Evolutionary conservation across 2,888 invertebrate species (phyloP), one percentile per base, ranked within the genome.

Genomic region (Chymomyza procnemis): DNA sequence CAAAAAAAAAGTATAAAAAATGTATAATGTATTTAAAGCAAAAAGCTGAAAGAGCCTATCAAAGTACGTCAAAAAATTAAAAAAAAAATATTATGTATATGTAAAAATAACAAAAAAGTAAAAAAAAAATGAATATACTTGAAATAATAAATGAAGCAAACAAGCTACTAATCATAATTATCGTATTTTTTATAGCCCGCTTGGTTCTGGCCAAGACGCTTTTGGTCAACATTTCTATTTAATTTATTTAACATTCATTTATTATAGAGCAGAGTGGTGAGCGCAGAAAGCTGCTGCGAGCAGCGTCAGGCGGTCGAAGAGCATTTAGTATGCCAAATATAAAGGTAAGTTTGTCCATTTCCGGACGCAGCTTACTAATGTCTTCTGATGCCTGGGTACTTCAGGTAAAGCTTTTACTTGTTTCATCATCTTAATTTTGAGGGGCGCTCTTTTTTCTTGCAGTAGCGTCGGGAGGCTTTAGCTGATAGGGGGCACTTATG

Each of bases 1-100:
- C n/a, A n/a, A n/a, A n/a, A n/a, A n/a, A n/a, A n/a, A n/a, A n/a
- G n/a, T n/a, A n/a, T n/a, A n/a, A 59, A 61, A 70, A 74, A 65
- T 62, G 69, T 69, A 69, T 60, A 74, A 74, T 72, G 74, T 74
- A 74, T 74, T 74, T 72, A 74, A 64, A 68, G 14, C 54, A 18
- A 54, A n/a, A 14, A 18, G 54, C 26, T 26, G 26, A 26, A 26
- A 26, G 26, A 26, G 26, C 54, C 54, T 18, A 21, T 21, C 54
- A 54, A 21, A 54, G 21, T 26, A 26, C 26, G 26, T 26, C 26
- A 26, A 21, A 21, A 14, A 54, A 54, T 4, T 5, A 18, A 14
- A 50, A 50, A 2, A 50, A 50, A 50, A 2, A 50, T 16, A 50
- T 50, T 18, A 16, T 50, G 18, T 50, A 50, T 50, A n/a, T 50